Evolutionary conservation across 2,888 invertebrate species (phyloP).

Genomic region (Linhomoeus sp.): DNA sequence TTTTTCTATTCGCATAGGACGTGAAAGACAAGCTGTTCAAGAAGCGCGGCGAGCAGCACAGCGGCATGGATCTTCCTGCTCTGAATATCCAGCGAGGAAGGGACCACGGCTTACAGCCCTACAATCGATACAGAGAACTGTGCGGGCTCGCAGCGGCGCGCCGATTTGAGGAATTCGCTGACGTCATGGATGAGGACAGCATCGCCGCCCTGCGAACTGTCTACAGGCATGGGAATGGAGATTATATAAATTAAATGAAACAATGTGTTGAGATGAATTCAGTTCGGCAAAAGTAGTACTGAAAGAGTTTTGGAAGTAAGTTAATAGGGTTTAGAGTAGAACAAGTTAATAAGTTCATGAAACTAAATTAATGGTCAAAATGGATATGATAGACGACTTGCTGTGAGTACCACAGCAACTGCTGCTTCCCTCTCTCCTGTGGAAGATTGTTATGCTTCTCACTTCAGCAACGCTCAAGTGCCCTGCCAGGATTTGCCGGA

Average conservation of each 20-base stretch:
- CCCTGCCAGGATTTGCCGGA: conserved; percentile 19
- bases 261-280: too few relatives aligned
- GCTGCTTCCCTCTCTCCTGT: not conserved
- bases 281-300: too few relatives aligned
- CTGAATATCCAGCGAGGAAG: conserved; percentile 69
- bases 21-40: conserved; percentile 41
- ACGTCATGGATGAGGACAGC: conserved; percentile 45
- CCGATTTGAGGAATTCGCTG: conserved; percentile 60
- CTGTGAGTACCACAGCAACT: conserved; percentile 12
- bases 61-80: conserved; percentile 70
- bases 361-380: too few relatives aligned
- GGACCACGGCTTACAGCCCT: conserved; percentile 60
- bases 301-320: too few relatives aligned
- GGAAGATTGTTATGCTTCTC: not conserved
- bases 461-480: conserved; percentile 23
- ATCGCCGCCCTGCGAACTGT: conserved; percentile 8
- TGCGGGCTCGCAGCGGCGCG: conserved; percentile 62
- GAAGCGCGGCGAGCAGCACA: conserved; percentile 47
- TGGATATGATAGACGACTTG: too few relatives aligned
- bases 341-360: too few relatives aligned
- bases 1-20: too few relatives aligned
- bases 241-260: too few relatives aligned
- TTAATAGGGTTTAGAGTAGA: too few relatives aligned
- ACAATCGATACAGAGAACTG: conserved; percentile 44
- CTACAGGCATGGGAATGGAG: conserved; percentile 1